These are phyloP conservation scores for Gallinago stenura DNA, from an alignment of 2,797 vertebrate genomes.

Conservation along the genomic window DNA sequence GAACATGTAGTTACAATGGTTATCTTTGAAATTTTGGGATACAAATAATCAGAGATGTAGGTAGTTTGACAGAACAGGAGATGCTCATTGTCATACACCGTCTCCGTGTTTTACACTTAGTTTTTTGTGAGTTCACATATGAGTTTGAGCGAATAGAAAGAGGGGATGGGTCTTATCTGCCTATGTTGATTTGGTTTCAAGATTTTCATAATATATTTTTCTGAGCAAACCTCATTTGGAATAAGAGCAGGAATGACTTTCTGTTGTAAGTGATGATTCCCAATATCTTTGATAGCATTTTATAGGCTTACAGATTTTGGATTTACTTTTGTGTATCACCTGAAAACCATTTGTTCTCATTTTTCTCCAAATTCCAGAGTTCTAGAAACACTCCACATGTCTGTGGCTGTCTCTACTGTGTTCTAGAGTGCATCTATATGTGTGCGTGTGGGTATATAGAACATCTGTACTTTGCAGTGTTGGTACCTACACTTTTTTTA, in stretches of 20 bases:
- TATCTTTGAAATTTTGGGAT: neutral
- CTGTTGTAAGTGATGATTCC: neutral
- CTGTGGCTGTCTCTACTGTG: neutral
- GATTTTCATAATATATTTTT: neutral
- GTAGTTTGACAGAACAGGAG: neutral
- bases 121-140: neutral
- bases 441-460: neutral
- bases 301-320: neutral
- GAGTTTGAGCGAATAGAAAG: neutral
- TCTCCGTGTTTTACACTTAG: neutral
- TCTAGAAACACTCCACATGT: neutral
- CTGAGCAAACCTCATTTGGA: neutral
- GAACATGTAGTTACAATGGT: neutral
- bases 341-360: neutral
- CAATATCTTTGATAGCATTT: neutral
- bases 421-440: neutral
- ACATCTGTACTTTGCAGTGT: neutral
- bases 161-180: neutral
- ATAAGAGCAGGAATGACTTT: neutral
- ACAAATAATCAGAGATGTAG: neutral
- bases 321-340: neutral
- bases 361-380: neutral
- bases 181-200: neutral
- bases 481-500: neutral
- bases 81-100: neutral